A percentile compares a stretch with the other conserved stretches of the same genome.
These are phyloP conservation scores for Gastracanthus pulcherrimus DNA, from an alignment of 2,888 invertebrate genomes.

Conservation along the genomic window DNA sequence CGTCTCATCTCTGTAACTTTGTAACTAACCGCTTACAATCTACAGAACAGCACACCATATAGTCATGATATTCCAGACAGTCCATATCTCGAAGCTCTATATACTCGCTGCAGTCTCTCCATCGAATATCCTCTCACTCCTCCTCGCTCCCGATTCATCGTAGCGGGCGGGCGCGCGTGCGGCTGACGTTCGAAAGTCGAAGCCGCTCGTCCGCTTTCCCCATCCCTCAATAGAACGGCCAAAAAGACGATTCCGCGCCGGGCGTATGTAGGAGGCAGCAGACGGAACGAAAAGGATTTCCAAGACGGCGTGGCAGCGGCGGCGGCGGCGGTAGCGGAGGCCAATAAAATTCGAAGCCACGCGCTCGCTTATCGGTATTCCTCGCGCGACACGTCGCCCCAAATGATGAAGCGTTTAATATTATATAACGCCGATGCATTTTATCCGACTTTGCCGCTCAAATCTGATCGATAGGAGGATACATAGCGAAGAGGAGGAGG, in stretches of 20 bases:
- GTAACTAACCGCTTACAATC: no score
- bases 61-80: neutral
- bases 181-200: no score
- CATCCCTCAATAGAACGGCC: neutral
- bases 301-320: no score
- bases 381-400: slow-evolving; percentile 7
- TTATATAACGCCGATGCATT: slow-evolving; percentile 62
- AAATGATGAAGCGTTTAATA: slow-evolving; percentile 70
- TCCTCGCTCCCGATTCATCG: neutral
- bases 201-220: neutral
- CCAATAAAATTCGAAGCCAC: slow-evolving; percentile 23
- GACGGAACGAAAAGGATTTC: neutral
- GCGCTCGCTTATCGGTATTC: slow-evolving; percentile 18
- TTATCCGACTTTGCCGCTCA: neutral
- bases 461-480: slow-evolving; percentile 31
- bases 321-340: no score
- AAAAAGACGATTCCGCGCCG: neutral
- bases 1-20: no score
- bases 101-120: no score
- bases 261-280: no score
- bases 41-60: neutral
- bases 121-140: neutral
- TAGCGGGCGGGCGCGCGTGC: neutral
- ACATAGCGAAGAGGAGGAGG: no score
- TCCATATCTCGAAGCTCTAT: no score